Base-by-base conservation (phyloP, 1,140 invertebrate species). In the Vanessa atalanta region DNA sequence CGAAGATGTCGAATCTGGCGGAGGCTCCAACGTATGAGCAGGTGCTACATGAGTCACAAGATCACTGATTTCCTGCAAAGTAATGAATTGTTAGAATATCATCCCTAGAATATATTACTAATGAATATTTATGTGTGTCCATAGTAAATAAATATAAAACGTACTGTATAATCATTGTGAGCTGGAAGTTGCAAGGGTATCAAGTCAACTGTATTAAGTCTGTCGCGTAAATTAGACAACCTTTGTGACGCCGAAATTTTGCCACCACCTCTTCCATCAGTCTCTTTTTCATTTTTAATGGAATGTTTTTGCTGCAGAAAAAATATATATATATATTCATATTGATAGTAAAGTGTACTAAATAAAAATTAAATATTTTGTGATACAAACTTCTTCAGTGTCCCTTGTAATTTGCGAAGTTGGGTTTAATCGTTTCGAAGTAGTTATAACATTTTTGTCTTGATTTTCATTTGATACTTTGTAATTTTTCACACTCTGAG, bases 161-260 rank as follows among this genome's bases (percentile, higher is more conserved):
- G 75, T 51, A 89, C 88, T 75, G 85, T n/a, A 75, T 75, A 81
- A 73, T 90, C 85, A 61, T 86, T 88, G 70, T 85, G 86, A 20
- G 83, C 84, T 65, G 89, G 90, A 50, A 92, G 74, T 70, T 88
- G 88, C 68, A 92, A 77, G 9, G 90, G 90, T 76, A 92, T 92
- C 4, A 86, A 76, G 72, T 92, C 90, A 47, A 89, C 87, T 23
- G 88, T 89, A 71, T 82, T 92, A 9, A 92, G 78, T 60, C 86
- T 83, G 69, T 92, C 89, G 75, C 88, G 78, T 65, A 92, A 77
- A 71, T 90, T 91, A 1, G 85, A 88, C 23, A 92, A 80, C 61
- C 90, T 83, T 70, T 92, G 89, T 47, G 89, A 90, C 47, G 90
- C 90, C n/a, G 90, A 90, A 53, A 87, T 79, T 78, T 90, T 91